These are phyloP conservation scores for Troglohyphantes excavatus DNA, from an alignment of 2,888 invertebrate genomes.

Conservation along the genomic window DNA sequence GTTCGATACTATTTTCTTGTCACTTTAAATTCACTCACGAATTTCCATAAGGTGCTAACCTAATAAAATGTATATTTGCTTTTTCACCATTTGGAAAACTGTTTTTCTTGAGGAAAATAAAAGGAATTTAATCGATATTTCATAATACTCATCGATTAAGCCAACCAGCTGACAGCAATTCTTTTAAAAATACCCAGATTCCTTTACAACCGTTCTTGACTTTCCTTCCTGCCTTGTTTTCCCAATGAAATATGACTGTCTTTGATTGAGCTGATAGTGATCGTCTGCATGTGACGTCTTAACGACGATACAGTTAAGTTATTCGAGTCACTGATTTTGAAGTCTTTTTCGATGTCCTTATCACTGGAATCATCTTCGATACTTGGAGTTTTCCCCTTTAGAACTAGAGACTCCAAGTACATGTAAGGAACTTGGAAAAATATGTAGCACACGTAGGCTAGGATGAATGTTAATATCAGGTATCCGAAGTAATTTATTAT, in stretches of 20 bases:
- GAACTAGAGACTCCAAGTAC: conserved; percentile 56
- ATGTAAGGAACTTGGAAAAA: conserved; percentile 76
- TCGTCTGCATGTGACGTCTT: conserved; percentile 27
- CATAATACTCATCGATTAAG: too few species aligned
- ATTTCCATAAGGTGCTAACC: too few species aligned
- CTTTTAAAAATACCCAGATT: too few species aligned
- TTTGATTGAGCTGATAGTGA: conserved; percentile 42
- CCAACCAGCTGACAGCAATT: too few species aligned
- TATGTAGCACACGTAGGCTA: conserved; percentile 69
- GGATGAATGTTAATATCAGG: conserved; percentile 37
- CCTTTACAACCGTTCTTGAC: conserved; percentile 28
- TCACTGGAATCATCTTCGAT: not conserved
- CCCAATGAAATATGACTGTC: conserved; percentile 23
- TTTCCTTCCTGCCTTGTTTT: conserved; percentile 1
- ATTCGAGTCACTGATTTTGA: conserved; percentile 42
- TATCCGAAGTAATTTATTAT: conserved; percentile 75
- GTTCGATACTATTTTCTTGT: too few species aligned
- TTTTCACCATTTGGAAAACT: too few species aligned
- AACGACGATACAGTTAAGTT: conserved; percentile 32
- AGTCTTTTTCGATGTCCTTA: conserved; percentile 28
- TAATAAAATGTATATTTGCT: too few species aligned
- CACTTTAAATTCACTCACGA: too few species aligned
- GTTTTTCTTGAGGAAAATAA: too few species aligned
- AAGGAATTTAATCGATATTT: too few species aligned
- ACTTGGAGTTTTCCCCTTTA: conserved; percentile 8